phyloP scores from a whole-genome alignment of 1,140 invertebrate species.

The Trialeurodes vaporariorum region DNA sequence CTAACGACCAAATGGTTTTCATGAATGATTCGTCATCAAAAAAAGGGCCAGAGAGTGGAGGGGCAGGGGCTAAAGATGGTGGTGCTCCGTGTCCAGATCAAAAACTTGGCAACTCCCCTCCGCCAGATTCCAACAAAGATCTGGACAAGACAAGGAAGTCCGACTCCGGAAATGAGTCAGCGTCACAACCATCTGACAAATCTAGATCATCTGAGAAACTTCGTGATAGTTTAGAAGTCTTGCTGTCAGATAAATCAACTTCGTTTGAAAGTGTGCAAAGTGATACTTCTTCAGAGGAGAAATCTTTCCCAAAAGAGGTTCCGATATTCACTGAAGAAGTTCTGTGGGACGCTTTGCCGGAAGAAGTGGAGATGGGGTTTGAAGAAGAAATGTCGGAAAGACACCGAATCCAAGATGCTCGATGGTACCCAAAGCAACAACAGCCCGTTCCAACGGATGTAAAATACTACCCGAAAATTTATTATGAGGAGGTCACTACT shows the following conservation, averaged over 20 bases:
- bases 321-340: background rate
- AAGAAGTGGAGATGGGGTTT: background rate
- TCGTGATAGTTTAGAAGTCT: background rate
- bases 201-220: background rate
- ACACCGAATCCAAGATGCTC: background rate
- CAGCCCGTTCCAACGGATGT: too few species aligned
- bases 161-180: background rate
- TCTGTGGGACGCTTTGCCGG: background rate
- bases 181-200: background rate
- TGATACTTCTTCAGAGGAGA: background rate
- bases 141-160: too few species aligned
- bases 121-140: too few species aligned
- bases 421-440: background rate
- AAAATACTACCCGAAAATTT: background rate
- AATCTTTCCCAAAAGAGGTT: background rate
- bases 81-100: too few species aligned
- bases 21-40: too few species aligned
- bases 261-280: background rate
- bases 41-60: too few species aligned
- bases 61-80: too few species aligned
- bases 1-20: too few species aligned
- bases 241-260: background rate
- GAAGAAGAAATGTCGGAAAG: background rate
- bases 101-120: too few species aligned
- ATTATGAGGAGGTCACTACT: background rate